Evolutionary conservation across 1,140 invertebrate genomes (phyloP), one percentile per base, ranked within the genome.

Genomic region (Ceratina calcarata): DNA sequence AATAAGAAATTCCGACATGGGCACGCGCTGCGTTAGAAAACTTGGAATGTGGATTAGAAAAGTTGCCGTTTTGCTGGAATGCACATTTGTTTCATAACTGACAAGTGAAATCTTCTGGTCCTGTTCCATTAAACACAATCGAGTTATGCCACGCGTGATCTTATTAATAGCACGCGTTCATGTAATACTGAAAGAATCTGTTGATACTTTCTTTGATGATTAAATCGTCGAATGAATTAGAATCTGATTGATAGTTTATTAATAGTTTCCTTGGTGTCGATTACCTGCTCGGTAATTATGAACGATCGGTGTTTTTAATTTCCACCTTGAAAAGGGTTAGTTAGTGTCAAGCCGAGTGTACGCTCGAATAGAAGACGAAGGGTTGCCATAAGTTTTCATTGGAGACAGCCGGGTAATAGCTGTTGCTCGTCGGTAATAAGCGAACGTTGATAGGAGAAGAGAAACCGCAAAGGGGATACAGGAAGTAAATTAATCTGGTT

Each of bases 401-500:
- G 51, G 53, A 37, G 60, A 77, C 79, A 81, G 73, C 64, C 22
- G 58, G 37, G 55, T 80, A 80, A 69, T 81, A 51, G 58, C 20
- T 32, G 13, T 22, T 10, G n/a, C 74, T 45, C 10, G 51, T 27
- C 15, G 66, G 66, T 55, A 32, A 37, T 58, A 70, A 73, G 57
- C 61, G 65, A 73, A 24, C 18, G 51, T 53, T 66, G 55, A 65
- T 24, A 57, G 71, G 32, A 75, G 62, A 68, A 37, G 53, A 68
- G 73, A 60, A 75, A 85, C 45, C 76, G 32, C 75, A 68, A 74
- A 73, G 37, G 57, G 60, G 53, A 81, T 82, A 62, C 76, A 80
- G 81, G 86, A 86, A 88, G 84, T 49, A 60, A 77, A 77, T 77
- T 60, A 69, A 77, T 77, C 55, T 32, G n/a, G 22, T 61, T 37